A percentile compares a stretch with the other conserved stretches of the same genome.
These are phyloP conservation scores for Paramormyrops kingsleyae DNA, from an alignment of 2,113 vertebrate species.

Conservation along the genomic window DNA sequence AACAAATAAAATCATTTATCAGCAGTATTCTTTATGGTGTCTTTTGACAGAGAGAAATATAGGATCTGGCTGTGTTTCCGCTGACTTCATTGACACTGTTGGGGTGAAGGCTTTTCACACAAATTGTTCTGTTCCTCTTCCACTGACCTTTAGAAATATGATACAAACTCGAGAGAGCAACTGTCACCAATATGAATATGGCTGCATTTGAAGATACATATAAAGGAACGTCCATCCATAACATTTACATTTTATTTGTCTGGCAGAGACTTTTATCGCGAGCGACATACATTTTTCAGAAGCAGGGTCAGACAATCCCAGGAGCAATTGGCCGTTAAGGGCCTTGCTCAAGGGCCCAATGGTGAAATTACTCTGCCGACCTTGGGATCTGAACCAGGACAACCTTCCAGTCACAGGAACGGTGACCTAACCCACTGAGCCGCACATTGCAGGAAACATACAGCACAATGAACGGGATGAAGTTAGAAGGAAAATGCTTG, in stretches of 20 bases:
- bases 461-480: background rate
- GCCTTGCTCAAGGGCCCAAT: background rate
- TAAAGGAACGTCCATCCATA: background rate
- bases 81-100: background rate
- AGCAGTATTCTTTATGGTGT: background rate
- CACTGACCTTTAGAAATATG: background rate
- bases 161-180: background rate
- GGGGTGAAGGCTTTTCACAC: background rate
- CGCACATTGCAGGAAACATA: background rate
- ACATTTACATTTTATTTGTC: background rate
- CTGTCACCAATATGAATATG: background rate
- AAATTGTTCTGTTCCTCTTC: background rate
- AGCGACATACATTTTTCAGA: background rate
- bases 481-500: background rate
- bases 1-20: slow-evolving; percentile 5
- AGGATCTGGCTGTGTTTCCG: background rate
- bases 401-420: background rate
- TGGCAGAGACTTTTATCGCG: background rate
- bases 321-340: background rate
- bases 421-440: background rate
- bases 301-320: background rate
- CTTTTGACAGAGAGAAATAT: background rate
- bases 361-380: background rate
- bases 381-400: background rate
- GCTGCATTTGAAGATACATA: background rate